Base-by-base conservation (phyloP, 2,797 vertebrate species). In the Epinephelus malabaricus region DNA sequence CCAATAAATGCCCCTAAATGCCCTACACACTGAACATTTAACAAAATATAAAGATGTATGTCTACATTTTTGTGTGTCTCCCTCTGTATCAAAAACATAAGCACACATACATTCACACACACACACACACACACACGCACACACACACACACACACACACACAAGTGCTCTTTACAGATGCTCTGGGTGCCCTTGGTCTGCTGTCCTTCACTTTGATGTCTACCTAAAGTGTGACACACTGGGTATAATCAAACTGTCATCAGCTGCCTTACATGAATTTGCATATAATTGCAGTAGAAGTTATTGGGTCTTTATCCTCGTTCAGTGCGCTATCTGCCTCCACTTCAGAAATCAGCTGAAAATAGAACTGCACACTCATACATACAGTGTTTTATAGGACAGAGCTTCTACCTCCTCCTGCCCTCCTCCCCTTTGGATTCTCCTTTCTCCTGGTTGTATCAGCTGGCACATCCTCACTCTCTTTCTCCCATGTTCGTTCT, bases 231-330 rank as follows among this genome's bases (percentile, higher is more conserved):
- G 73, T 76, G 82, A 82, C 61, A 79, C 72, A 66, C 64, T 83
- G 61, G 66, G 71, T 90, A 65, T 76, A 86, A 90, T 92, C 80
- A 87, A 87, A 78, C 65, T 82, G 75, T 77, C 83, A 83, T 87
- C 85, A 75, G 64, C 77, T 38, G 58, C 65, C 49, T 79, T 68
- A 47, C 78, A 46, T 6, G 14, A 21, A 90, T 91, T 88, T 88
- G 72, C 84, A 87, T 89, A 47, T 79, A 86, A 91, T 86, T 80
- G 77, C 73, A 60, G 73, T 14, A 21, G 70, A 74, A 82, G 77
- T 85, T 64, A 81, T 77, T 75, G 40, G 76, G 59, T 86, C 75
- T 86, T 87, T 81, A 78, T 79, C 55, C 76, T 79, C 21, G 40
- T 88, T 87, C 68, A 59, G 25, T 40, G 55, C 59, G 73, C 83